Evolutionary conservation across 2,888 invertebrate species (phyloP).

Genomic region (Drosophila limbata): DNA sequence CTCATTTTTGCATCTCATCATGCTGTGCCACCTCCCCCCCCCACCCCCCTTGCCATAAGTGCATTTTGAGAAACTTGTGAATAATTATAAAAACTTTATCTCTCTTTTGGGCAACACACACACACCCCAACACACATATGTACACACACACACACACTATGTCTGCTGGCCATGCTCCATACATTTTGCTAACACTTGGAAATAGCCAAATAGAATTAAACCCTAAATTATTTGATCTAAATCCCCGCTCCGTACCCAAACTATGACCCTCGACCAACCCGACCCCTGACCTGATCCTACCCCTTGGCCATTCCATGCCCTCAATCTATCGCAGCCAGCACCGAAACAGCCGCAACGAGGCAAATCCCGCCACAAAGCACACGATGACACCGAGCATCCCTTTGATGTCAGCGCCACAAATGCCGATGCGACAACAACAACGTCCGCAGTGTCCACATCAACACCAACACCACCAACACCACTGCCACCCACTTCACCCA

Average conservation of each 20-base stretch:
- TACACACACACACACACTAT: constrained; percentile 23
- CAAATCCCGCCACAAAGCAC: constrained; percentile 74
- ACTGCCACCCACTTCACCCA: not conserved
- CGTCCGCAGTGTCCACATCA: constrained; percentile 24
- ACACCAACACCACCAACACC: constrained; percentile 1
- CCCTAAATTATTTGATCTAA: constrained; percentile 78
- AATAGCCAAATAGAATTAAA: constrained; percentile 79
- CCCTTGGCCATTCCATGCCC: constrained; percentile 23
- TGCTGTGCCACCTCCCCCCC: not conserved
- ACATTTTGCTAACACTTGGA: constrained; percentile 49
- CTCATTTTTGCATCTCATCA: constrained; percentile 37
- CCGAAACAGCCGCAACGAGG: constrained; percentile 50
- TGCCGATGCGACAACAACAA: constrained; percentile 47
- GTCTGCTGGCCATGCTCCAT: constrained; percentile 40
- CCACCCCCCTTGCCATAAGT: not conserved
- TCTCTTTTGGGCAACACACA: constrained; percentile 51
- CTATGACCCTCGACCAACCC: constrained; percentile 18
- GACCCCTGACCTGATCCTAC: constrained; percentile 5
- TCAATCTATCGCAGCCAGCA: constrained; percentile 55
- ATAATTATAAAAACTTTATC: constrained; percentile 59
- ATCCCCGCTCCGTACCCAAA: constrained; percentile 14
- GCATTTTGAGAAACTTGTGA: constrained; percentile 38
- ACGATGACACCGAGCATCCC: constrained; percentile 59
- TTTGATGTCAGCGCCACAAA: constrained; percentile 57
- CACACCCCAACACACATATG: constrained; percentile 18